Base-by-base conservation (phyloP, 2,888 invertebrate species). In the Mayetiola destructor region DNA sequence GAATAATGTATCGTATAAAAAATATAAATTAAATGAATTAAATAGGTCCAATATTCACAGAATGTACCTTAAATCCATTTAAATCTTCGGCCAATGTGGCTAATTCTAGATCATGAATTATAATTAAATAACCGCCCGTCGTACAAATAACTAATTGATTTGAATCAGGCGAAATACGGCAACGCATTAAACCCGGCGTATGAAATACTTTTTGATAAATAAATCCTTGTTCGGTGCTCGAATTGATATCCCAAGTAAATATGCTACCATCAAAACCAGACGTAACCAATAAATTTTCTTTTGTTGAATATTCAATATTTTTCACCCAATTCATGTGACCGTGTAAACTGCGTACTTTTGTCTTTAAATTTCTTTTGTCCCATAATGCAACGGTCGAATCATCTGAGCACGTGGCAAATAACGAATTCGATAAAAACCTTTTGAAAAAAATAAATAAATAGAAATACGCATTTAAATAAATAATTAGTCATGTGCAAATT, bases 301-400 rank as follows among this genome's bases (percentile, higher is more conserved):
- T 82, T 21, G 82, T 80, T 30, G 89, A 89, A 70, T 89, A 94
- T 68, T 95, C 94, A 62, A 95, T 91, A 70, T 93, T 95, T 71
- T 95, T 95, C 53, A 91, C 94, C 94, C 94, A 95, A 73, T 91
- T 92, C 0, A 88, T 84, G 71, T 95, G 94, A 1, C 93, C 94
- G 60, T 81, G 78, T 10, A 94, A 75, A 14, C 84, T 83, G 59
- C 85, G 79, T 59, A 89, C 81, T 65, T 84, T 82, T 58, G 80
- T 79, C 65, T 84, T 86, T 56, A 93, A 73, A 69, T 85, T 87
- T 57, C 95, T 77, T n/a, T 87, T 80, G 70, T 95, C 94, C 94
- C 94, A 95, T 54, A 94, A 69, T 32, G 89, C 90, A 53, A 95
- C 89, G 4, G 92, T 91, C 16, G 84, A 87, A 69, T 95, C 94